Evolutionary conservation across 2,797 vertebrate genomes (phyloP), one percentile per base, ranked within the genome.

Genomic region (Lutjanus argentimaculatus): DNA sequence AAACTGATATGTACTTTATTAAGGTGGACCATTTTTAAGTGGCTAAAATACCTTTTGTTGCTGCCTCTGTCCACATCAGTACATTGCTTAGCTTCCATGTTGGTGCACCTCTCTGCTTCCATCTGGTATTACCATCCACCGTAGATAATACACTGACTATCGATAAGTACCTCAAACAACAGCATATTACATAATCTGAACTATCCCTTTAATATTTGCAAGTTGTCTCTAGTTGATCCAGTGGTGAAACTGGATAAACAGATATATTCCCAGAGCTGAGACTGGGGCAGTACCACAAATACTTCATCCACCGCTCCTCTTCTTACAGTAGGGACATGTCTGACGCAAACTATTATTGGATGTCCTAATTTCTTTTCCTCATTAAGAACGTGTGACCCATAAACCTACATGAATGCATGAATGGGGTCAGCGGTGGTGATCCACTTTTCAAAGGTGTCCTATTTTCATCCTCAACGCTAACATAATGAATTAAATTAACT

Each of bases 341-440:
- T 72, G 12, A 67, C 69, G 42, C 15, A 71, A 74, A 45, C 78
- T 76, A 75, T 75, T 57, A 70, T 13, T 77, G 61, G 68, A 75
- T 84, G 86, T 68, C 85, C 91, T 84, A 14, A 65, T 89, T 90
- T 89, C 3, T 64, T 73, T 81, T 8, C 77, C 65, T 43, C 74
- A 79, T 84, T 72, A 56, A 82, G 74, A 77, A 55, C 7, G 7
- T 62, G 17, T 86, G 84, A 87, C 85, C 87, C 70, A 84, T 75
- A 91, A 88, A 75, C 71, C 68, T 83, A 65, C 62, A 79, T 75
- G 55, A 42, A 69, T 40, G 16, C 30, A 48, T 22, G 16, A 80
- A 83, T 51, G 55, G 76, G 79, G 72, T 76, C 61, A 75, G 70
- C 30, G 56, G 56, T 46, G 10, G 43, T 43, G 75, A 71, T 61